Evolutionary conservation across 2,888 invertebrate genomes (phyloP), one percentile per base, ranked within the genome.

Genomic region (Trypoxylon attenuatum): DNA sequence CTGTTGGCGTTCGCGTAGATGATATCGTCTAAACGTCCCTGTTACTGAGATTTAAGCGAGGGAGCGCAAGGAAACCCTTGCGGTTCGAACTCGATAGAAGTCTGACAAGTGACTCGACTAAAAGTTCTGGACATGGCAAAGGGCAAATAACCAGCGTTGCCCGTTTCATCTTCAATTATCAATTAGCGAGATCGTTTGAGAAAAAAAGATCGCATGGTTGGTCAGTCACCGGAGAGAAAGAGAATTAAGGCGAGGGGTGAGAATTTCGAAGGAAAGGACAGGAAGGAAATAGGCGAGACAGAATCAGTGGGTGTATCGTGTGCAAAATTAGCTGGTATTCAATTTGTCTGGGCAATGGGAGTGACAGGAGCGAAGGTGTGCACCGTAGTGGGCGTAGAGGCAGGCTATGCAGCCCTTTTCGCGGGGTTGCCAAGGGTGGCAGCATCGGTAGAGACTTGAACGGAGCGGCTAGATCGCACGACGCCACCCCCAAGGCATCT

Each of bases 281-380:
- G 5, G 29, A 2, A 21, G 10, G 46, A 27, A 13, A 22, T 19
- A 19, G 13, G 18, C 41, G 66, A 60, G 57, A 39, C 71, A 58
- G 63, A 75, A 76, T 77, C 73, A 64, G 59, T 64, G 73, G 70
- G 45, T 69, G 61, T 59, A 82, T 82, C 81, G 77, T 75, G 79
- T 77, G 80, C 79, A 79, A 86, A 87, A 87, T 87, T 87, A 87
- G 86, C 84, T 79, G 78, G 85, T 82, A 87, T 87, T 87, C 83
- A 87, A 86, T 87, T 84, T 84, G 82, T 86, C 83, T 81, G 79
- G 70, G 63, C 33, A n/a, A n/a, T 1, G 81, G 84, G 83, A 77
- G 73, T 62, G 59, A 42, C 52, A 38, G 51, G 21, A 33, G 47
- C 25, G 25, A 38, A 22, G 25, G 50, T 29, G 27, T 56, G 57